These are phyloP conservation scores for Ochropacha duplaris DNA, from an alignment of 2,888 invertebrate genomes.

Conservation along the genomic window DNA sequence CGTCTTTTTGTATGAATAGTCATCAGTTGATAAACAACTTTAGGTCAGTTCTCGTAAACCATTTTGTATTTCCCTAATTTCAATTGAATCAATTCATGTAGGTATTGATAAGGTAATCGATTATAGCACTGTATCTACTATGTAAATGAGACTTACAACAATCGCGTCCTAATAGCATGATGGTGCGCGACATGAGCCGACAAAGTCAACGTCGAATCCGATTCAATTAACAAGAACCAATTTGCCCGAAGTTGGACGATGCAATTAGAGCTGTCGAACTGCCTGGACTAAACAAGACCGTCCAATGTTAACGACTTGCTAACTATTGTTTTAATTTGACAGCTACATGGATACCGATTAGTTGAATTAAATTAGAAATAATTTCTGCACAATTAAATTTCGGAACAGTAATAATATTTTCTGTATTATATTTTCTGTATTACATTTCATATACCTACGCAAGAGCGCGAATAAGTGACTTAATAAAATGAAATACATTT, in stretches of 20 bases:
- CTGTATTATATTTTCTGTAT: no score
- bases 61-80: no score
- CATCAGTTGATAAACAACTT: no score
- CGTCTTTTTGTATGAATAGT: no score
- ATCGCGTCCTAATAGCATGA: conserved; percentile 45
- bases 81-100: not conserved
- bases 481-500: no score
- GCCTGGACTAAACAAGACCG: conserved; percentile 32
- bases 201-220: conserved; percentile 53
- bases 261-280: conserved; percentile 58
- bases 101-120: not conserved
- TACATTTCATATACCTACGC: no score
- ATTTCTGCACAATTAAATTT: no score
- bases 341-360: not conserved
- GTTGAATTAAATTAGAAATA: not conserved
- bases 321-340: conserved; percentile 10
- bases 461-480: no score
- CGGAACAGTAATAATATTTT: no score
- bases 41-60: no score
- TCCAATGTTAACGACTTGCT: conserved; percentile 25
- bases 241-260: conserved; percentile 61
- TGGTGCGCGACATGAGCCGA: conserved; percentile 34
- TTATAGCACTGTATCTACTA: not conserved
- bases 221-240: conserved; percentile 75
- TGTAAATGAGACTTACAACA: not conserved